Conservation (phyloP, 2,113 vertebrate species). For the Philantomba maxwellii region DNA sequence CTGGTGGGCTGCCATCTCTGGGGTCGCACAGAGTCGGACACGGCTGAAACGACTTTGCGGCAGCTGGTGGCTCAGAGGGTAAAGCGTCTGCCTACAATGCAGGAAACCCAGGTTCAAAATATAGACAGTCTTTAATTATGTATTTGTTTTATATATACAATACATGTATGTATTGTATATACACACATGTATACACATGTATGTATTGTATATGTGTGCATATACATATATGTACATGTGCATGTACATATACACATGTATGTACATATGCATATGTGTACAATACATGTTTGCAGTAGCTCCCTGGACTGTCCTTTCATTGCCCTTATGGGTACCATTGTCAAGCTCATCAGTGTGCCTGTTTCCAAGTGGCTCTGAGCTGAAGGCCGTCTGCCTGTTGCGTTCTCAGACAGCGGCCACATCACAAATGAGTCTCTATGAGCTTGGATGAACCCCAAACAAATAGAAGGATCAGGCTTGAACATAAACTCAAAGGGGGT, state of each 20-base stretch:
- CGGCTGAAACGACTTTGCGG: too few species aligned
- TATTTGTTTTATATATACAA: not conserved
- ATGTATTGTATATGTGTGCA: not conserved
- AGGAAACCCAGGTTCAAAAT: not conserved
- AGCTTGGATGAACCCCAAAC: not conserved
- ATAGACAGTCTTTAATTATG: not conserved
- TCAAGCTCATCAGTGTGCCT: not conserved
- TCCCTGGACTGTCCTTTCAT: not conserved
- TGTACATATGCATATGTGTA: not conserved
- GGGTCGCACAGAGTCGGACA: too few species aligned
- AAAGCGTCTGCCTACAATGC: too few species aligned
- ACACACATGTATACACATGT: not conserved
- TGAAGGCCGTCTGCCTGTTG: not conserved
- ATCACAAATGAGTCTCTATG: not conserved
- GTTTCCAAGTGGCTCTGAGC: not conserved
- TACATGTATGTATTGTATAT: not conserved
- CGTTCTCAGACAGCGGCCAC: not conserved
- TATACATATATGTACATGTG: not conserved
- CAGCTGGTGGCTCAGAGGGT: too few species aligned
- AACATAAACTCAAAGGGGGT: not conserved
- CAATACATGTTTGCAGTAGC: not conserved
- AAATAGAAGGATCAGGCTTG: not conserved
- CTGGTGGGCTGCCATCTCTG: too few species aligned
- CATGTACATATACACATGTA: not conserved
- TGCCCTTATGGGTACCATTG: not conserved